Evolutionary conservation across 2,113 vertebrate genomes (phyloP).

Genomic region (Elephas maximus): DNA sequence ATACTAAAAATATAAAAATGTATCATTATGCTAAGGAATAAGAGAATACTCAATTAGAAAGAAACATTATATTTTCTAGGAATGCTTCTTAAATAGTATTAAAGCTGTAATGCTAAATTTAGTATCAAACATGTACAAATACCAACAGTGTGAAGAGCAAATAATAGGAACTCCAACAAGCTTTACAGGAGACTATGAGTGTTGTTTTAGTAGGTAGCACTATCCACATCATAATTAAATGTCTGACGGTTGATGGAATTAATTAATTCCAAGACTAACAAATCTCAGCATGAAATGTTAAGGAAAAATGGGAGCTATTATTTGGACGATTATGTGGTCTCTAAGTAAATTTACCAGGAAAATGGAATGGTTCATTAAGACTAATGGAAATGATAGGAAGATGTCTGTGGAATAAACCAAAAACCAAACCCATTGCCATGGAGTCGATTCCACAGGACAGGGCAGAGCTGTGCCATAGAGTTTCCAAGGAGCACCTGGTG

Average conservation of each 20-base stretch:
- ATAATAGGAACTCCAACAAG: neutral
- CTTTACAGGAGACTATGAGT: neutral
- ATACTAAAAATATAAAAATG: constrained; percentile 9
- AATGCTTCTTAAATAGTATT: constrained; percentile 12
- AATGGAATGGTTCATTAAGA: constrained; percentile 25
- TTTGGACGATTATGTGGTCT: constrained; percentile 40
- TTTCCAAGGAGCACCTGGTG: no score
- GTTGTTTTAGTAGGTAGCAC: neutral
- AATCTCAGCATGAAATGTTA: constrained; percentile 42
- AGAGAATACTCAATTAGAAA: constrained; percentile 12
- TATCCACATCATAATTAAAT: constrained; percentile 29
- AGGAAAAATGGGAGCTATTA: constrained; percentile 50
- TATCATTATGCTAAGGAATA: neutral
- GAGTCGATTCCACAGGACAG: no score
- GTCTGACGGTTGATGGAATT: neutral
- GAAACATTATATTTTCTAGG: neutral
- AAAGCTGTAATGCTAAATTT: constrained; percentile 22
- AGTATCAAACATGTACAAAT: neutral
- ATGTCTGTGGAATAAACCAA: neutral
- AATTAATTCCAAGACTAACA: constrained; percentile 61
- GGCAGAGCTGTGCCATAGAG: no score
- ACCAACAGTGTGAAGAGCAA: neutral
- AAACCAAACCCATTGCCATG: no score
- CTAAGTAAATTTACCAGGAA: constrained; percentile 59
- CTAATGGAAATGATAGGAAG: constrained; percentile 21